These are phyloP conservation scores for Phorcus lineatus DNA, from an alignment of 2,888 invertebrate genomes.

Conservation along the genomic window DNA sequence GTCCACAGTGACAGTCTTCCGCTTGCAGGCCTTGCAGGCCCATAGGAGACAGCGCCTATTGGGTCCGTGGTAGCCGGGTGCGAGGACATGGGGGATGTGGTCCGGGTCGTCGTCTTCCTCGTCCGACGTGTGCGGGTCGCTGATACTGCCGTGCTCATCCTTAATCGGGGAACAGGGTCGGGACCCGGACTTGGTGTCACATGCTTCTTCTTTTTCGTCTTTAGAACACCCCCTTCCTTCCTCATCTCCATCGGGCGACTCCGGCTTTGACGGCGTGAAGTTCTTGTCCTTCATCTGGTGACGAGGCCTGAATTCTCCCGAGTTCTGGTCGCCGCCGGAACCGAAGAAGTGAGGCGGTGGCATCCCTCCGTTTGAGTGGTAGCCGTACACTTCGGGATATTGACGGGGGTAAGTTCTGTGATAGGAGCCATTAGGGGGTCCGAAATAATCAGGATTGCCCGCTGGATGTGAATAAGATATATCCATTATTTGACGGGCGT, in stretches of 20 bases:
- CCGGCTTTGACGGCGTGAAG: background rate
- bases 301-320: slow-evolving; percentile 3
- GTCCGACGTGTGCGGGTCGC: slow-evolving; percentile 51
- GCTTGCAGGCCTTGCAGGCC: slow-evolving; percentile 97
- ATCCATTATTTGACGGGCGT: slow-evolving; percentile 66
- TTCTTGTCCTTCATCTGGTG: slow-evolving; percentile 28
- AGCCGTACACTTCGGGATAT: slow-evolving; percentile 53
- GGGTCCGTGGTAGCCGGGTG: slow-evolving; percentile 75
- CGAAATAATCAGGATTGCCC: slow-evolving; percentile 52
- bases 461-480: slow-evolving; percentile 62
- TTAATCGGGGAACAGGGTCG: slow-evolving; percentile 7
- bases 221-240: background rate
- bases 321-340: slow-evolving; percentile 19
- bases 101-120: slow-evolving; percentile 60
- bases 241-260: slow-evolving; percentile 6
- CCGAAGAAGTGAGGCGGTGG: slow-evolving; percentile 39
- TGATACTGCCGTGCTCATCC: background rate
- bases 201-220: background rate
- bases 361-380: slow-evolving; percentile 39
- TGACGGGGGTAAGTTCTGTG: slow-evolving; percentile 42
- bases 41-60: slow-evolving; percentile 89
- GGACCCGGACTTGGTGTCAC: slow-evolving; percentile 5
- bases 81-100: slow-evolving; percentile 74
- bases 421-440: slow-evolving; percentile 45
- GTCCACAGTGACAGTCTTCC: slow-evolving; percentile 94